Evolutionary conservation across 2,797 vertebrate species (phyloP).

Genomic region (Microctenopoma steveboyesi): DNA sequence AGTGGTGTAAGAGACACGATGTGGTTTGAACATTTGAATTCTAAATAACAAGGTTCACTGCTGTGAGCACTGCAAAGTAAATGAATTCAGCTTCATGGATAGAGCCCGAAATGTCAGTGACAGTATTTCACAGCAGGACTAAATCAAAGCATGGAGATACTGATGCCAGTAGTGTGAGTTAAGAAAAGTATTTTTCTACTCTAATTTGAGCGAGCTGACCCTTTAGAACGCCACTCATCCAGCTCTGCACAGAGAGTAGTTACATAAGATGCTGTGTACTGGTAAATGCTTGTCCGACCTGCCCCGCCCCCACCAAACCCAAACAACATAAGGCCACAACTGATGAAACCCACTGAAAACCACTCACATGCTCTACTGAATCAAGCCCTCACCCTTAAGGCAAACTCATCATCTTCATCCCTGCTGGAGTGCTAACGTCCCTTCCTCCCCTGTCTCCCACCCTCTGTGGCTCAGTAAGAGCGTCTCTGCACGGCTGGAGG

Average conservation of each 20-base stretch:
- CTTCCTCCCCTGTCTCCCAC: conserved; percentile 34
- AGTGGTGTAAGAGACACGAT: background rate
- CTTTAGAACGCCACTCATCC: conserved; percentile 21
- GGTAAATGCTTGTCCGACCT: conserved; percentile 48
- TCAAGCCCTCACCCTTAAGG: conserved; percentile 68
- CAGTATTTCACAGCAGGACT: background rate
- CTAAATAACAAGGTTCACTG: background rate
- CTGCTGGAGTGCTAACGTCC: conserved; percentile 58
- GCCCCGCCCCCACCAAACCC: conserved; percentile 23
- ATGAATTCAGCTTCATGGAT: background rate
- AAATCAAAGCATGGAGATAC: background rate
- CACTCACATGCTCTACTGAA: conserved; percentile 71
- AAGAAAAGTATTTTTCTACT: background rate
- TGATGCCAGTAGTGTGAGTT: background rate
- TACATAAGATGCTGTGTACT: conserved; percentile 43
- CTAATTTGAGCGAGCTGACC: background rate
- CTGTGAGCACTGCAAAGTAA: background rate
- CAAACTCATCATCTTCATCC: conserved; percentile 75
- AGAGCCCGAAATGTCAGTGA: background rate
- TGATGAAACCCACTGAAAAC: conserved; percentile 68
- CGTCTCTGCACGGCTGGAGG: conserved; percentile 58
- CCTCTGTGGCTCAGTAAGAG: conserved; percentile 66
- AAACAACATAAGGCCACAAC: conserved; percentile 54
- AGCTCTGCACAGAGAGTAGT: conserved; percentile 15
- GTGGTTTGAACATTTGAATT: too few relatives aligned